Base-by-base conservation (phyloP, 2,113 vertebrate genomes). In the Kryptolebias marmoratus region DNA sequence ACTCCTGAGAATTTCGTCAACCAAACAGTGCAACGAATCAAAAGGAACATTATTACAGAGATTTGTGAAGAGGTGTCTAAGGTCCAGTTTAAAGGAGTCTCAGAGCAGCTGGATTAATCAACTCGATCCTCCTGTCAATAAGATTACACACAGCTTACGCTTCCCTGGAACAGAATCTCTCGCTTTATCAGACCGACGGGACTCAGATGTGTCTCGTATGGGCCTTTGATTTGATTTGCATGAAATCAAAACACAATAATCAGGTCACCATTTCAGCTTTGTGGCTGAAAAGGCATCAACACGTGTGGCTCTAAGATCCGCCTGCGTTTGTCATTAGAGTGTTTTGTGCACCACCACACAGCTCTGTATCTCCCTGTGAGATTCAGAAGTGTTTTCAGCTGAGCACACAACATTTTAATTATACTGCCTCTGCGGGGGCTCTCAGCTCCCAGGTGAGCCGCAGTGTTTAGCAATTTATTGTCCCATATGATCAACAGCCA, bases 321-420 rank as follows among this genome's bases (percentile, higher is more conserved):
- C 53, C 14, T 66, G 13, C 14, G 57, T 60, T 16, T 64, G 12
- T 28, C 11, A 30, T 28, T 52, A 14, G 44, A 14, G 39, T 36
- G 52, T 52, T 79, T 11, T 31, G 62, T 48, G 13, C 22, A 50
- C 13, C 36, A 16, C 12, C 31, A 79, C 12, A 22, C 16, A 54
- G 39, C 32, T 62, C 68, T 64, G 50, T 28, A 28, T 13, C 64
- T 83, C 18, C 72, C 66, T 83, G 31, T 70, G 77, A 89, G 82
- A 81, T 68, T 12, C 60, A 50, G 22, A n/a, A 31, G 18, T 73
- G 85, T 82, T 86, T 84, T 79, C 61, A 83, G 68, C 83, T 89
- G 89, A 91, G 86, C 64, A 80, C 80, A 90, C 82, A 90, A 82
- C 81, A 90, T 91, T 93, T 92, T 90, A 93, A 93, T 93, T 90